phyloP scores from a whole-genome alignment of 2,113 vertebrate species.

The human (Homo sapiens) region GRCh38 chr7:17590001-17590500 shows the following conservation, averaged over 20 bases:
- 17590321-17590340: not conserved
- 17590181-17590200: not conserved
- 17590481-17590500: slow-evolving; percentile 18
- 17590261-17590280: not conserved
- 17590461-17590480: slow-evolving; percentile 27
- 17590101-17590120: not conserved
- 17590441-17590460: slow-evolving; percentile 22
- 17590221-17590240: not conserved
- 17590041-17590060: not conserved
- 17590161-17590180: not conserved
- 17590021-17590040: not conserved
- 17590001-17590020: not conserved
- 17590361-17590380: slow-evolving; percentile 31
- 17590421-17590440: slow-evolving; percentile 39
- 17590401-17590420: slow-evolving; percentile 54
- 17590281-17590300: not conserved
- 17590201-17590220: not conserved
- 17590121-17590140: not conserved
- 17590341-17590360: not conserved
- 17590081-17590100: not conserved
- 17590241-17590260: not conserved
- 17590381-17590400: slow-evolving; percentile 58
- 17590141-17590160: not conserved
- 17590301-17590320: slow-evolving; percentile 22
- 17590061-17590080: not conserved